phyloP scores from a whole-genome alignment of 2,888 invertebrate species.

The Andrena haemorrhoa region DNA sequence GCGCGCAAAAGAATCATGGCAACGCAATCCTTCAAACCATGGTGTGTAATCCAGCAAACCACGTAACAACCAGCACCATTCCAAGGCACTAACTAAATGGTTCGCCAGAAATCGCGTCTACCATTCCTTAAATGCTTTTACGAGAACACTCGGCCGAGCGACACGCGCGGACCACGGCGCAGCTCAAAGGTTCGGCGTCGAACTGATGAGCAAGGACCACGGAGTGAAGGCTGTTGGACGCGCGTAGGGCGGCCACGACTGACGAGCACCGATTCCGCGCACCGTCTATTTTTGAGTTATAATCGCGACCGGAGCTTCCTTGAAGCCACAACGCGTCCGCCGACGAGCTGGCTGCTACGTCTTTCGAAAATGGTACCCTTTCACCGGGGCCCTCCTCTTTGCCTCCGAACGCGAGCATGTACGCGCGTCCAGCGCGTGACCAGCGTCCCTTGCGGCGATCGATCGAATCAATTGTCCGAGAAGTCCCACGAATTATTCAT shows the following conservation, averaged over 20 bases:
- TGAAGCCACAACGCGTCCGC: conserved; percentile 41
- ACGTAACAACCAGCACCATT: too few relatives aligned
- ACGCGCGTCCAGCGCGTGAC: conserved; percentile 10
- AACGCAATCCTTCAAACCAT: too few relatives aligned
- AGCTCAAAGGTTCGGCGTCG: conserved; percentile 26
- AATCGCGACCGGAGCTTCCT: conserved; percentile 67
- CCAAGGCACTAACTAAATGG: not conserved
- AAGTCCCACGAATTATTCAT: not conserved
- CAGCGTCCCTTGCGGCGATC: not conserved
- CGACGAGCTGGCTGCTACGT: conserved; percentile 10
- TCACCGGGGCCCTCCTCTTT: conserved; percentile 25
- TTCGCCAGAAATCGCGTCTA: not conserved
- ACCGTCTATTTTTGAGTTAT: conserved; percentile 68
- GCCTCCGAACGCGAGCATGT: not conserved
- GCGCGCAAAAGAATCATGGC: too few relatives aligned
- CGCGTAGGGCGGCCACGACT: conserved; percentile 59
- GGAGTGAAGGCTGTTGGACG: conserved; percentile 11
- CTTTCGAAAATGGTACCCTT: conserved; percentile 46
- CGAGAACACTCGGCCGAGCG: not conserved
- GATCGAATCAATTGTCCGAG: not conserved
- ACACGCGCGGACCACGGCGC: not conserved
- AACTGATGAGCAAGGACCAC: conserved; percentile 49
- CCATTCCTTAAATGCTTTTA: not conserved
- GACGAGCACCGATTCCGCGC: conserved; percentile 58
- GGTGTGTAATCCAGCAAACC: too few relatives aligned